phyloP scores from a whole-genome alignment of 2,888 invertebrate species.

The Lepeophtheirus nordmannii region DNA sequence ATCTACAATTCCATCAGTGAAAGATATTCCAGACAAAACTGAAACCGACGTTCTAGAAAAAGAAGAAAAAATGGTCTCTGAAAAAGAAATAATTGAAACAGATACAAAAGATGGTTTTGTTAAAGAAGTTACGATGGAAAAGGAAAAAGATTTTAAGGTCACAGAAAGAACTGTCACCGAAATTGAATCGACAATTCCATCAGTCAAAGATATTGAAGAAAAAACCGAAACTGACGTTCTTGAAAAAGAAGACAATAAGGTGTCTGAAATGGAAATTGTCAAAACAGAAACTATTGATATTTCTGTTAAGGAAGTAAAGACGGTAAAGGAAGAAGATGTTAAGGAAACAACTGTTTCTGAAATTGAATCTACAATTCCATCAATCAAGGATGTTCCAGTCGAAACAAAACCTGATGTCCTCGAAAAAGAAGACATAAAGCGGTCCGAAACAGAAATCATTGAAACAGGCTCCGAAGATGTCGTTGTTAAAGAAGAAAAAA shows the following conservation, averaged over 20 bases:
- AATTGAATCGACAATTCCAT: background rate
- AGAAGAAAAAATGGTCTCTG: background rate
- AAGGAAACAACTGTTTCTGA: conserved; percentile 12
- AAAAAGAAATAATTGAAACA: conserved; percentile 20
- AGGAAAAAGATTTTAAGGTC: no score
- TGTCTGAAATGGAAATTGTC: conserved; percentile 26
- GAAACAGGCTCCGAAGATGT: no score
- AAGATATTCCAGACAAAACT: no score
- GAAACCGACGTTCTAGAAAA: no score
- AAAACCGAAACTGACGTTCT: background rate
- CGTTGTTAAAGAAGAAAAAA: no score
- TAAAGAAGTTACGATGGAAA: background rate
- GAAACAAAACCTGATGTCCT: background rate
- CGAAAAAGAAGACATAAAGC: background rate
- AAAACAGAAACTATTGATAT: conserved; percentile 27
- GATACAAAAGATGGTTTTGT: conserved; percentile 3
- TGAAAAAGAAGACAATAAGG: conserved; percentile 27
- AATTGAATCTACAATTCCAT: conserved; percentile 15
- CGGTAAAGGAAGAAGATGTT: conserved; percentile 25
- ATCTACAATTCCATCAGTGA: no score
- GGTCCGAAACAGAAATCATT: no score
- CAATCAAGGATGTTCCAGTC: conserved; percentile 26
- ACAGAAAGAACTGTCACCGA: no score
- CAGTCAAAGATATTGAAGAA: background rate
- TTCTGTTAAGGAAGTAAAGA: conserved; percentile 27